Evolutionary conservation across 2,888 invertebrate genomes (phyloP), one percentile per base, ranked within the genome.

Genomic region (Synergus laeviventris): DNA sequence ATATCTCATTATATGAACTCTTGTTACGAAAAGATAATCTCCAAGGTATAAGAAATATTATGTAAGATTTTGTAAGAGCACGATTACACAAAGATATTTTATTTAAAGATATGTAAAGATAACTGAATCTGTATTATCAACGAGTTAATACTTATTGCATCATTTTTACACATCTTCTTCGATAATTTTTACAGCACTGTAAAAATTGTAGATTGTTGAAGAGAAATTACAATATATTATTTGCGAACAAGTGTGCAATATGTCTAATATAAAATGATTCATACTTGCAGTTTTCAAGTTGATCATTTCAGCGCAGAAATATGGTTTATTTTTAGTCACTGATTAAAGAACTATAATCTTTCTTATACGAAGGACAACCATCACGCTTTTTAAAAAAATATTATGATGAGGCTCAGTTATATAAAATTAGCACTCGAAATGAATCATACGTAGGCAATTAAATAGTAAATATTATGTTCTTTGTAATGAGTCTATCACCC

Each of bases 331-430:
- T 49, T 49, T n/a, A 49, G 49, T n/a, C 8, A 8, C 49, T n/a
- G 49, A 49, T 49, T 49, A 49, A 49, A 49, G 49, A 49, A 49
- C n/a, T 49, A 49, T n/a, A n/a, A n/a, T 49, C 49, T 49, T n/a
- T 7, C n/a, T 9, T n/a, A 49, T n/a, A 49, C 7, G 49, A 49
- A 49, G n/a, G 49, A 16, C n/a, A 49, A 2, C n/a, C 39, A 12
- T 11, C 49, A n/a, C n/a, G 5, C 49, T 49, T n/a, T 49, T 16
- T 16, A n/a, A 14, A n/a, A 49, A 49, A 49, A 16, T 8, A 4
- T 8, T 1, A n/a, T 7, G 2, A 16, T 8, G 49, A 49, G 49
- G 14, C 49, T 49, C n/a, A 31, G n/a, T 49, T 49, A 8, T 49
- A 49, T 49, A n/a, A 49, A 49, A n/a, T n/a, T n/a, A 49, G 16